phyloP scores from a whole-genome alignment of 2,113 vertebrate species.

The Colaptes auratus region DNA sequence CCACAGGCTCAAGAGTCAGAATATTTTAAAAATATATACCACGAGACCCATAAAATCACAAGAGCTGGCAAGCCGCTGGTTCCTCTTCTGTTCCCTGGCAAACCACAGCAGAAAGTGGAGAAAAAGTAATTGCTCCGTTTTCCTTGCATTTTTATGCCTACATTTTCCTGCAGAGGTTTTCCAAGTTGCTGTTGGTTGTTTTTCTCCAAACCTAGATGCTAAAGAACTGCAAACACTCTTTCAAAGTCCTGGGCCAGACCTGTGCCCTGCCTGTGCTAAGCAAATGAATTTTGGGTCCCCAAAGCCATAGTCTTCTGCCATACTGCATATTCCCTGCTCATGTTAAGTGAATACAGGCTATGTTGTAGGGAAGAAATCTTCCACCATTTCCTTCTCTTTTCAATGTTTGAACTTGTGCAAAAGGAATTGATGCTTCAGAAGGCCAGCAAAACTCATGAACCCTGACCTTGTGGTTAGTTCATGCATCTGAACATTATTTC shows the following conservation, averaged over 20 bases:
- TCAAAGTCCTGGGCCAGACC: background rate
- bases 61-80: background rate
- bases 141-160: background rate
- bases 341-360: background rate
- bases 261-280: background rate
- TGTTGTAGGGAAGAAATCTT: background rate
- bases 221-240: background rate
- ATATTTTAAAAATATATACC: background rate
- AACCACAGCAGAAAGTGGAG: background rate
- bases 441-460: background rate
- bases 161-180: background rate
- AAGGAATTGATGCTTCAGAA: background rate
- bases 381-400: background rate
- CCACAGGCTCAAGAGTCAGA: constrained; percentile 13
- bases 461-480: background rate
- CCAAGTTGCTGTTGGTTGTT: background rate
- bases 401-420: background rate
- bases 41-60: constrained; percentile 3
- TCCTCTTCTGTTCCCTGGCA: background rate
- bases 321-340: background rate
- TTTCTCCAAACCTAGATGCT: background rate
- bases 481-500: background rate
- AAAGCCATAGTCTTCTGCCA: background rate
- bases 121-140: background rate
- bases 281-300: background rate